Evolutionary conservation across 35 echinoderm and acorn worm species (phyloP), one percentile per base, ranked within the genome.

Genomic region (Lytechinus pictus): DNA sequence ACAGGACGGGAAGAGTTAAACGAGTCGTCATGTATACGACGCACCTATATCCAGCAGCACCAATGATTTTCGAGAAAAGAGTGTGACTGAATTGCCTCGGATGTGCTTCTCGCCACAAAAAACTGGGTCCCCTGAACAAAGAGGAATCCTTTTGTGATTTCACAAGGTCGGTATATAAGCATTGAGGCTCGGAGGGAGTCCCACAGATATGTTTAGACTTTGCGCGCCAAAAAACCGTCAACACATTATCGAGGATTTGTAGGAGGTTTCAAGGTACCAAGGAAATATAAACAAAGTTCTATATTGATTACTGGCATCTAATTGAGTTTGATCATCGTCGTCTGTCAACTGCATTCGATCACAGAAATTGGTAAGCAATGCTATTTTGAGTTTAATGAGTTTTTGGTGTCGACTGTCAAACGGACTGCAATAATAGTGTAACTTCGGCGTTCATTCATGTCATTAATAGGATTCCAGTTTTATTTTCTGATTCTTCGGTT

Each of bases 121-220:
- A 79, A 79, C 66, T 24, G 19, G 66, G 66, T 79, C 66, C 66
- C n/a, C 9, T 24, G 66, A 16, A 79, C 66, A 79, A 79, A 79
- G 66, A 79, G 66, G 66, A 79, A 79, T 79, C 66, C 66, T 79
- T 72, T n/a, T 79, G 33, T 44, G 66, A 24, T 79, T n/a, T 79
- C 66, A n/a, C 66, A 79, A 79, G 66, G 66, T 79, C 66, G 66
- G n/a, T 79, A 79, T 79, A 79, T 79, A 79, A 79, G 66, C 6
- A 79, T 44, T 44, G 66, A n/a, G 66, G 16, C 66, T 79, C 66
- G 66, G 66, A 79, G 66, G n/a, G 19, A 16, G 19, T 79, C n/a
- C 16, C 14, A 79, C 6, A 24, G 21, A 24, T 14, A 79, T 79
- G 66, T 6, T 79, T 16, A 79, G 56, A 11, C 4, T 79, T 16